phyloP scores from a whole-genome alignment of 2,113 vertebrate species.

The Catagonus wagneri region DNA sequence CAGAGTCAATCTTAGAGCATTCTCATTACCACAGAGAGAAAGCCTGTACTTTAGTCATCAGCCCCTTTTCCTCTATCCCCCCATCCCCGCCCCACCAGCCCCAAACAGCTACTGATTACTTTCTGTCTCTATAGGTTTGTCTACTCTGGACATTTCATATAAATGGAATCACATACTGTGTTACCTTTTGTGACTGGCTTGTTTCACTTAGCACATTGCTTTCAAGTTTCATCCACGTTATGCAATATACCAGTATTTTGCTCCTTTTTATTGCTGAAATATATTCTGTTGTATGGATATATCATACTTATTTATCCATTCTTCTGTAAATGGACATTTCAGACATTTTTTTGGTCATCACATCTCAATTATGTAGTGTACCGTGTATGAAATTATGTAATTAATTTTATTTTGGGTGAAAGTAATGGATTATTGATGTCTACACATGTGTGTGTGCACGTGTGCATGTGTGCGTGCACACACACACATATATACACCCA shows the following conservation, averaged over 20 bases:
- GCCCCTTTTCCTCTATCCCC: fast-evolving
- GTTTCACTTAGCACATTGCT: neutral
- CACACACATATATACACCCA: neutral
- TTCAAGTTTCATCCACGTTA: neutral
- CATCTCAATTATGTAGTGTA: neutral
- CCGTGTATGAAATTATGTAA: neutral
- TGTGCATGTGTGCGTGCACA: too few relatives aligned
- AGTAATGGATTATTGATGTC: neutral
- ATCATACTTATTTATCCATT: neutral
- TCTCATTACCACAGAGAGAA: neutral
- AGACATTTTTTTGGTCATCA: neutral
- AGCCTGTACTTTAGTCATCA: neutral
- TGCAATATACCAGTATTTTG: neutral
- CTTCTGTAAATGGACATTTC: neutral
- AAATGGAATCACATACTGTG: neutral
- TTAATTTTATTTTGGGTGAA: constrained; percentile 46
- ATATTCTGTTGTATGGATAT: neutral
- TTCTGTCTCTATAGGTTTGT: neutral
- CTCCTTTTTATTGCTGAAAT: constrained; percentile 26
- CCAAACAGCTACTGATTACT: neutral
- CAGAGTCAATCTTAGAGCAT: neutral
- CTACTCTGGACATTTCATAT: neutral
- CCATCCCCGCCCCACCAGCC: fast-evolving
- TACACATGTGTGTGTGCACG: too few relatives aligned
- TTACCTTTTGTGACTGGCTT: neutral